These are phyloP conservation scores for Xestobium rufovillosum DNA, from an alignment of 2,888 invertebrate species.

Conservation along the genomic window DNA sequence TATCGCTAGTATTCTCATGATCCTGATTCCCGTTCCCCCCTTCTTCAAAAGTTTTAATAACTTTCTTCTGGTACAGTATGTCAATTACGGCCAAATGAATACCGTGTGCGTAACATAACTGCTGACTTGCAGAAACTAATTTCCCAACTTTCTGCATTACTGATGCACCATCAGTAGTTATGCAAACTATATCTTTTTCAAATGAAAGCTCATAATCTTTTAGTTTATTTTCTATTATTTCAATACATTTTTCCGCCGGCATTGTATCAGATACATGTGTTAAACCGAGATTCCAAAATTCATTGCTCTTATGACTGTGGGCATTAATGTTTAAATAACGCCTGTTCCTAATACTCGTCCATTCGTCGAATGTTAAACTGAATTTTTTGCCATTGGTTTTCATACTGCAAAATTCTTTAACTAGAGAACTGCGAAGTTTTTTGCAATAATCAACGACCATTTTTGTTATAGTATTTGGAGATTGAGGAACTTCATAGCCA, in stretches of 20 bases:
- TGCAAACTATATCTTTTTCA: constrained; percentile 10
- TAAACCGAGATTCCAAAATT: constrained; percentile 13
- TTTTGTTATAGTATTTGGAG: too few relatives aligned
- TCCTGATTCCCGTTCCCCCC: too few relatives aligned
- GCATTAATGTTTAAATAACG: too few relatives aligned
- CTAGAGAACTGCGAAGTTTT: too few relatives aligned
- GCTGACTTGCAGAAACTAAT: constrained; percentile 16
- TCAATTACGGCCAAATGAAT: constrained; percentile 23
- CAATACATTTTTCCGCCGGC: constrained; percentile 11
- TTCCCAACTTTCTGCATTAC: constrained; percentile 22
- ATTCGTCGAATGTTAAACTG: constrained; percentile 12
- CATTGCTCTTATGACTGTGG: constrained; percentile 13
- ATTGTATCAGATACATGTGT: constrained; percentile 12
- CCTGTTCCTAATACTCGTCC: constrained; percentile 13
- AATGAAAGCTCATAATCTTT: too few relatives aligned
- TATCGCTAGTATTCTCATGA: too few relatives aligned
- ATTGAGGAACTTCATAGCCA: too few relatives aligned
- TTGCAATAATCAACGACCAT: too few relatives aligned
- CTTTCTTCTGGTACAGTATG: constrained; percentile 18
- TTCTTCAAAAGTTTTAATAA: too few relatives aligned
- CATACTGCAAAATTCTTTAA: too few relatives aligned
- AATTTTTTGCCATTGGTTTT: background rate
- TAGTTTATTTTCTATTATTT: too few relatives aligned
- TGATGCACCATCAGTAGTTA: constrained; percentile 17
- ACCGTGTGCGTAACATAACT: constrained; percentile 24